Conservation (phyloP, 2,113 vertebrate species). For the Capreolus pygargus region DNA sequence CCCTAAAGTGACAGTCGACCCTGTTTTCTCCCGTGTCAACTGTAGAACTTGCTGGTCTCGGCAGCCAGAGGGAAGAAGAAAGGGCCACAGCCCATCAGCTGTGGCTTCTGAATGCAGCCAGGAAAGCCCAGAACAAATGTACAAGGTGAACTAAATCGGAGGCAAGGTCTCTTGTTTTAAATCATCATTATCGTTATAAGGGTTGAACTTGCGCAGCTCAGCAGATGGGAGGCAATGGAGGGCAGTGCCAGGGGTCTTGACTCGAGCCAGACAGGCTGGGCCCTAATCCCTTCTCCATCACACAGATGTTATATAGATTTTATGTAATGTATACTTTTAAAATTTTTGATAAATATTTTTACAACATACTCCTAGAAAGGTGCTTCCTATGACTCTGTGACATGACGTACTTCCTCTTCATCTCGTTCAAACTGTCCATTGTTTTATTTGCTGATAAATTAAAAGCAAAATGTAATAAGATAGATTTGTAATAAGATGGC, state of each 20-base stretch:
- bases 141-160: not conserved
- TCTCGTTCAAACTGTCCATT: not conserved
- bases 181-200: not conserved
- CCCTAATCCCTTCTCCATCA: not conserved
- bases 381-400: not conserved
- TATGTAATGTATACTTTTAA: not conserved
- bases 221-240: not conserved
- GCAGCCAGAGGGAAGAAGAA: not conserved
- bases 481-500: not conserved
- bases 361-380: not conserved
- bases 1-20: not conserved
- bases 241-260: too few species aligned
- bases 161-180: not conserved
- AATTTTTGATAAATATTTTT: not conserved
- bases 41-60: not conserved
- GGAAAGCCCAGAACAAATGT: not conserved
- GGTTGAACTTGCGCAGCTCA: not conserved
- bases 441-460: not conserved
- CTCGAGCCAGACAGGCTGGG: not conserved
- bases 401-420: not conserved
- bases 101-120: not conserved
- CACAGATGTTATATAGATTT: not conserved
- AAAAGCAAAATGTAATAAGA: not conserved
- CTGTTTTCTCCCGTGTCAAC: not conserved
- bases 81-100: not conserved